Evolutionary conservation across 2,888 invertebrate genomes (phyloP), one percentile per base, ranked within the genome.

Genomic region (Diplazon laetatorius): DNA sequence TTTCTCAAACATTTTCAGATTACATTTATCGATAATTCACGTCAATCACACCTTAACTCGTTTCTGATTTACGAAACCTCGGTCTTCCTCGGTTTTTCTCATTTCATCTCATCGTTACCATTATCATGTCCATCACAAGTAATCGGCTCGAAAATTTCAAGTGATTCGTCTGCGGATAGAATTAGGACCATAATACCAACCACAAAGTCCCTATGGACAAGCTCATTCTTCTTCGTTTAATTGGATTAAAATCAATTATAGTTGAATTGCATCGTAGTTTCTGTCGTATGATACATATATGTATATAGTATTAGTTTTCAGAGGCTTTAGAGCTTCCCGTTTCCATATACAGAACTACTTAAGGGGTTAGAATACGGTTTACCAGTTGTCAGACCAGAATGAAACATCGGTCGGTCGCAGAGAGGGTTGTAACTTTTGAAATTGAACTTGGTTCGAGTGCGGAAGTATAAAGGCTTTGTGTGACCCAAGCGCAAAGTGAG

Each of bases 371-470:
- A 35, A 18, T 37, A 46, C 20, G 63, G 63, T 63, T 48, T 48
- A 48, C 35, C 30, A 63, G 63, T 63, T 48, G 63, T 63, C 63
- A 9, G 8, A n/a, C 4, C 10, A 12, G 5, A 35, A 18, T 5
- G 46, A 62, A 62, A 14, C 25, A 16, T 22, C 35, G 18, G 46
- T 30, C 46, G 63, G 18, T 25, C 25, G 20, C 18, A 37, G n/a
- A n/a, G n/a, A 5, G 16, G 35, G 63, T 35, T 20, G 48, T 48
- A 63, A 63, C 63, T 35, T 63, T 37, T 18, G 46, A 46, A 48
- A 63, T 48, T 63, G 48, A 20, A 37, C 46, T 63, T 48, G 12
- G 10, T 8, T 12, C 48, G 30, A 8, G 46, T 63, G 30, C 12
- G 3, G 46, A 46, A 20, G 9, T 35, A 48, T 63, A 48, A 48